Base-by-base conservation (phyloP, 2,888 invertebrate genomes). In the Patella depressa region DNA sequence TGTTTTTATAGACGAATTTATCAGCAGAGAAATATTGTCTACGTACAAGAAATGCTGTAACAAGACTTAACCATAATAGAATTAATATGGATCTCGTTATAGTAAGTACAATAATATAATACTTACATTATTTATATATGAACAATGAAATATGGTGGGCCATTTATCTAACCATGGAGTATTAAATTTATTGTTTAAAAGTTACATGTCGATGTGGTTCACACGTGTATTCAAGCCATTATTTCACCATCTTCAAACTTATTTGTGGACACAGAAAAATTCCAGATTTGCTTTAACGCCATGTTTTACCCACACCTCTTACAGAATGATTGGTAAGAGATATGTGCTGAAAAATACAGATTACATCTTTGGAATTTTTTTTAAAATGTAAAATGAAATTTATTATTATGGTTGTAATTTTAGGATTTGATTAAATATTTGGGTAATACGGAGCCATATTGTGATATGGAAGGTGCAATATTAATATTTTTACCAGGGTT, bases 401-500 rank as follows among this genome's bases (percentile, higher is more conserved):
- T 45, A 9, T 45, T 9, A 9, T 45, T 45, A 45, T 45, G 5
- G n/a, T 65, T 9, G 65, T 65, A 24, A 19, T 75, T 82, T 1
- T 80, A 89, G 87, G 90, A 90, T 24, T 74, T 88, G 53, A 57
- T 90, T 70, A 76, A 83, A 34, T 84, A 85, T 73, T 73, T 90
- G 15, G 85, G 85, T 19, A 83, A 78, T 70, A 79, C 83, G 76
- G 78, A 78, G 2, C 76, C 80, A 29, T 89, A 84, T 78, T 71
- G 79, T 59, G 71, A 83, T 9, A 74, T 87, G 69, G 84, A 85
- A 45, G 91, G 91, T 2, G 88, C 90, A 17, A 87, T 90, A n/a
- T 84, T 91, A 17, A 84, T 91, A 69, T 91, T 91, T 77, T 83
- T 91, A 53, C 90, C 91, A 14, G 91, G 91, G 17, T 77, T 90